Percentiles rank a stretch among this genome's conserved stretches.
Conservation (phyloP, 2,113 vertebrate species). For the Prunella fulvescens region DNA sequence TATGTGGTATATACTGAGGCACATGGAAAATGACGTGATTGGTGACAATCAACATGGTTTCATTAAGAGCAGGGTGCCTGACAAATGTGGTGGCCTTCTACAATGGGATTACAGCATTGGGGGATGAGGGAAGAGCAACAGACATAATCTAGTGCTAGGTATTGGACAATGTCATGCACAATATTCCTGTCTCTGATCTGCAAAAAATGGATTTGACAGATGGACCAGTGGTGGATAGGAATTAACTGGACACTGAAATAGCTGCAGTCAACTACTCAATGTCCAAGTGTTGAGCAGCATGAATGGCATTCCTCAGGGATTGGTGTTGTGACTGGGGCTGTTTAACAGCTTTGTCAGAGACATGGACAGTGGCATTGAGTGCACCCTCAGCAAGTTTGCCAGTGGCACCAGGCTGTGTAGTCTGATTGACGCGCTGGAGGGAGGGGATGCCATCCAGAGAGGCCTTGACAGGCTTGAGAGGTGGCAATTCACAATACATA, state of each 20-base stretch:
- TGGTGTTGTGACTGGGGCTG: neutral
- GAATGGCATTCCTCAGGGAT: neutral
- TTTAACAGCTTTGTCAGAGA: neutral
- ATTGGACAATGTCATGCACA: neutral
- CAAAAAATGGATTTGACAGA: neutral
- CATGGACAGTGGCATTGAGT: neutral
- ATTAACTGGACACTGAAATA: neutral
- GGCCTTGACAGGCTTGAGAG: neutral
- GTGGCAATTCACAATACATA: neutral
- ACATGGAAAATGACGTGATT: neutral
- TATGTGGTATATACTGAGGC: neutral
- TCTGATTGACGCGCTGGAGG: rapidly evolving
- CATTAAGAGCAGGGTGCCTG: neutral
- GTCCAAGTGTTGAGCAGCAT: neutral
- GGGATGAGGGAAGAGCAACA: neutral
- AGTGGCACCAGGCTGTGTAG: neutral
- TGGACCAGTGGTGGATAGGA: neutral
- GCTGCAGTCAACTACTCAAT: neutral
- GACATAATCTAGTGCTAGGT: neutral
- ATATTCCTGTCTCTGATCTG: neutral
- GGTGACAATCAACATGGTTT: neutral
- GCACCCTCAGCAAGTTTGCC: neutral
- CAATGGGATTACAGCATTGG: neutral
- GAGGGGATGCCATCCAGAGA: neutral
- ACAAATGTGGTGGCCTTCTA: neutral